Percentiles rank a stretch among this genome's conserved stretches.
Conservation (phyloP, 2,888 invertebrate species). For the Erannis defoliaria region DNA sequence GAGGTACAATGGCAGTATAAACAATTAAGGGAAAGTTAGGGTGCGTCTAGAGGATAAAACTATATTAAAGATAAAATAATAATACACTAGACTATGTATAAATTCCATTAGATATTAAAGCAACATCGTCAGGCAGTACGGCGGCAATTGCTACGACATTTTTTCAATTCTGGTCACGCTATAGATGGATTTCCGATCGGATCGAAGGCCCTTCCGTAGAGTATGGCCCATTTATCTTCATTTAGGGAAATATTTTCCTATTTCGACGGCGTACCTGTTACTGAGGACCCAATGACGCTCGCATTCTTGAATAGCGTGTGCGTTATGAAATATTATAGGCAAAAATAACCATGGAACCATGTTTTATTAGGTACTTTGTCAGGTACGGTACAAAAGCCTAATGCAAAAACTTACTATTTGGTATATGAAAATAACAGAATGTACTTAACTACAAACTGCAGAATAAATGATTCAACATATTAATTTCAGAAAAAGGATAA, state of each 20-base stretch:
- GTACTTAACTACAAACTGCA: no score
- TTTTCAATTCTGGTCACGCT: slow-evolving; percentile 46
- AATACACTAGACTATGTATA: background rate
- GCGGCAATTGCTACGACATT: slow-evolving; percentile 34
- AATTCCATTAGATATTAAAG: slow-evolving; percentile 37
- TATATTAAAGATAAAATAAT: background rate
- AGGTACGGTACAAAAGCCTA: no score
- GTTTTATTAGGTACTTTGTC: no score
- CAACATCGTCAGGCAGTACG: slow-evolving; percentile 28
- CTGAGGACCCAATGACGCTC: slow-evolving; percentile 24
- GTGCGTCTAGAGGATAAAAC: no score
- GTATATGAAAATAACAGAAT: no score
- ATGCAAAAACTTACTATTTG: no score
- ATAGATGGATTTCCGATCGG: slow-evolving; percentile 45
- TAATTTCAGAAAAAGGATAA: no score
- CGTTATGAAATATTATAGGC: slow-evolving; percentile 13
- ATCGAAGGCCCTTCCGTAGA: slow-evolving; percentile 40
- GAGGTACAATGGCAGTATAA: background rate
- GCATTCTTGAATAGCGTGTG: slow-evolving; percentile 26
- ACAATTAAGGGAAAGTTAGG: background rate
- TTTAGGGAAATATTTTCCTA: slow-evolving; percentile 42
- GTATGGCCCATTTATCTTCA: slow-evolving; percentile 45
- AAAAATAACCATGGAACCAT: background rate
- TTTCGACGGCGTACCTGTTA: slow-evolving; percentile 31
- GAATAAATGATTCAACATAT: no score